phyloP scores from a whole-genome alignment of 2,113 vertebrate genomes.

The Pitta sordida region DNA sequence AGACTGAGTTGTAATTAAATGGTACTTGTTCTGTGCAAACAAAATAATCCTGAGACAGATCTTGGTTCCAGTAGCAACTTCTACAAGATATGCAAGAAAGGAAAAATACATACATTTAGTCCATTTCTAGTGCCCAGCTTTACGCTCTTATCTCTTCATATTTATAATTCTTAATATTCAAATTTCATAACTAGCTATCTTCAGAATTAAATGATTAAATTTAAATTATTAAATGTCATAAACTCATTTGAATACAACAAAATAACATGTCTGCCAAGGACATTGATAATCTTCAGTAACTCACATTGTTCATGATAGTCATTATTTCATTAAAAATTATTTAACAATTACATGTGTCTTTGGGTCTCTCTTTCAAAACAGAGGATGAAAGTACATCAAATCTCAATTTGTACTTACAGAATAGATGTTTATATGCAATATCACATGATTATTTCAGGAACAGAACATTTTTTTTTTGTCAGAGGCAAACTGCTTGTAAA shows the following conservation, averaged over 20 bases:
- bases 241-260: fast-evolving
- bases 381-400: not conserved
- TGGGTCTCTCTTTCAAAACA: not conserved
- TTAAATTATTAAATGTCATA: not conserved
- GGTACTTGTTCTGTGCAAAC: not conserved
- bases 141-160: not conserved
- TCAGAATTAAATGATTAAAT: too few species aligned
- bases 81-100: not conserved
- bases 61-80: not conserved
- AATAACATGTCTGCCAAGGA: not conserved
- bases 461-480: not conserved
- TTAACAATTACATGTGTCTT: not conserved
- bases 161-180: not conserved
- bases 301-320: not conserved
- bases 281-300: not conserved
- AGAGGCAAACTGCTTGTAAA: not conserved
- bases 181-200: not conserved
- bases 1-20: not conserved
- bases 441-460: not conserved
- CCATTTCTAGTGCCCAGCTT: not conserved
- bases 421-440: not conserved
- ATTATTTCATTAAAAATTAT: not conserved
- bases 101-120: not conserved
- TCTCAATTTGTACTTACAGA: not conserved
- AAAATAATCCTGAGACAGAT: not conserved